Evolutionary conservation across 2,797 vertebrate genomes (phyloP), one percentile per base, ranked within the genome.

Genomic region (Champsocephalus gunnari): DNA sequence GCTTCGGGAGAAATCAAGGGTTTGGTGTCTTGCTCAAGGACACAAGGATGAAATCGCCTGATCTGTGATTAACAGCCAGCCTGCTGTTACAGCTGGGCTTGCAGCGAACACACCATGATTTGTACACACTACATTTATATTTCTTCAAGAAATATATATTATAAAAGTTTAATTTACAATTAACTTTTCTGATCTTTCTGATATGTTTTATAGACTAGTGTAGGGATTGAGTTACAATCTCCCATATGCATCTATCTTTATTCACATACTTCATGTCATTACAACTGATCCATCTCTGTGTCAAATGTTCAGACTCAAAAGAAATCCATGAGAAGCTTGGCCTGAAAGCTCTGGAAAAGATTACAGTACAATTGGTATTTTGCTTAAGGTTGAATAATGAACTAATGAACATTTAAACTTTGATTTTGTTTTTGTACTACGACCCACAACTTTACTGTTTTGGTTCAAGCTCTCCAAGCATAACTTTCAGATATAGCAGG

Each of bases 21-120:
- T 67, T 45, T 12, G 12, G n/a, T 66, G 44, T 71, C 9, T 44
- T 62, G 57, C 68, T 49, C 17, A 54, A 47, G 57, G 63, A 68
- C 50, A 47, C 47, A 19, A 38, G 34, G 56, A 66, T 70, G 21
- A 28, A 66, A 66, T 11, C 21, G 11, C 41, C 32, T 17, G 45
- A 19, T 66, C 44, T 58, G 28, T 73, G 41, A 69, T 79, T 43
- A 47, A 77, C 24, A 13, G 13, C 28, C 47, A 48, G 28, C 16
- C 28, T 71, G 24, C 21, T 71, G 41, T 2, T 44, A 63, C 32
- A 75, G 48, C 41, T 61, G 66, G 49, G 19, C 54, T 48, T 45
- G 24, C 55, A 63, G 66, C 49, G 50, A 59, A 59, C 17, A 38
- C 34, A n/a, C 2, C 38, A 10, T 24, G 34, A 45, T 16, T 32